Evolutionary conservation across 2,888 invertebrate species (phyloP).

Genomic region (Hylaea fasciaria): DNA sequence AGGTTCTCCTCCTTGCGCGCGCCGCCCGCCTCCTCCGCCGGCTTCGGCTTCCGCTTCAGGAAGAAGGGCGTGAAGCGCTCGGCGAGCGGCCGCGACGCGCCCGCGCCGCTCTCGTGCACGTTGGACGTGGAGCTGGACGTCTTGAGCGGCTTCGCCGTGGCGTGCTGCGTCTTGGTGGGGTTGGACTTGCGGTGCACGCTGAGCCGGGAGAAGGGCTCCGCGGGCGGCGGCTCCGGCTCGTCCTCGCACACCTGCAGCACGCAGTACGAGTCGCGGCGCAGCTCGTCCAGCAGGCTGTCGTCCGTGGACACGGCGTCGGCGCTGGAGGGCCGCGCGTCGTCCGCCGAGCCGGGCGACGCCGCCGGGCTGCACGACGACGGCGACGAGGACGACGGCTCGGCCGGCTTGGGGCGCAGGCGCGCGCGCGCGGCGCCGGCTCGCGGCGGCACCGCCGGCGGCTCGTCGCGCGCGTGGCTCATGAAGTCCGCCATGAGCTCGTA

Average conservation of each 20-base stretch:
- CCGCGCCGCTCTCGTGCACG: conserved; percentile 71
- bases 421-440: conserved; percentile 49
- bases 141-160: conserved; percentile 64
- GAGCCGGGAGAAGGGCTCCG: conserved; percentile 70
- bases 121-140: conserved; percentile 78
- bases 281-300: conserved; percentile 77
- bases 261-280: conserved; percentile 73
- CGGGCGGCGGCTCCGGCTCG: conserved; percentile 48
- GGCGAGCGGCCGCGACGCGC: conserved; percentile 67
- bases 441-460: conserved; percentile 54
- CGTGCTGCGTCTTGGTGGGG: conserved; percentile 66
- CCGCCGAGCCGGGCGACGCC: conserved; percentile 43
- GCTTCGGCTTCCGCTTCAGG: conserved; percentile 75
- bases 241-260: conserved; percentile 76
- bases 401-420: conserved; percentile 51
- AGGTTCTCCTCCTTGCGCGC: conserved; percentile 73
- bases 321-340: conserved; percentile 79
- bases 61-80: conserved; percentile 80
- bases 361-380: conserved; percentile 32
- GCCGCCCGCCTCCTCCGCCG: conserved; percentile 52
- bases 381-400: conserved; percentile 47
- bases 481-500: conserved; percentile 80
- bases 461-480: conserved; percentile 61
- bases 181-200: conserved; percentile 79
- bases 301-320: conserved; percentile 65